Evolutionary conservation across 2,888 invertebrate genomes (phyloP), one percentile per base, ranked within the genome.

Genomic region (Thysanoteuthis rhombus): DNA sequence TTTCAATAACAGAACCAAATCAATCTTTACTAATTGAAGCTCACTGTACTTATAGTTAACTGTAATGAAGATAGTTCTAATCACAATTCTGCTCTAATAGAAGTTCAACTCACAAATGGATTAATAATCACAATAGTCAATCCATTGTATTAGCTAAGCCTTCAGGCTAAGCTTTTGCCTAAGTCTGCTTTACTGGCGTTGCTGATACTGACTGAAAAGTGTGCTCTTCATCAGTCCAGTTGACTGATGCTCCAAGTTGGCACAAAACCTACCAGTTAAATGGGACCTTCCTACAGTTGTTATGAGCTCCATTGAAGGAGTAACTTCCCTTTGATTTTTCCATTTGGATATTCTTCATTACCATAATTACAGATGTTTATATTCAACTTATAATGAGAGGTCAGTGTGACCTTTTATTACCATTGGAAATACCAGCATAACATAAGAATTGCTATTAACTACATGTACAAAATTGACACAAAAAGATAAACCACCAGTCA

Each of bases 331-430:
- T 75, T 75, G n/a, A 75, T 75, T 75, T 75, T 75, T 75, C 52
- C 75, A 75, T 75, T 75, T 75, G 75, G 75, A 75, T 75, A n/a
- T 75, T 75, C n/a, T 75, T 75, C 75, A 75, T 75, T 75, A 75
- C 75, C 75, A n/a, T 75, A 75, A 75, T 75, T 75, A 36, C n/a
- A 75, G 75, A 75, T 75, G 75, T 36, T 36, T 75, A 75, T 75
- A 75, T 75, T n/a, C 75, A 75, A n/a, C 75, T 75, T 75, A n/a
- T 75, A 75, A 75, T 75, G 75, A 75, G 36, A n/a, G 75, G 75
- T 36, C 75, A 75, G 1, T 75, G 8, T 75, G 75, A 75, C 75
- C 36, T 75, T 75, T n/a, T 36, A 75, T 75, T 3, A 75, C n/a
- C 16, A n/a, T 75, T 75, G 36, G 12, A 75, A 36, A n/a, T 75